phyloP scores from a whole-genome alignment of 2,113 vertebrate species.

The Galeopterus variegatus region DNA sequence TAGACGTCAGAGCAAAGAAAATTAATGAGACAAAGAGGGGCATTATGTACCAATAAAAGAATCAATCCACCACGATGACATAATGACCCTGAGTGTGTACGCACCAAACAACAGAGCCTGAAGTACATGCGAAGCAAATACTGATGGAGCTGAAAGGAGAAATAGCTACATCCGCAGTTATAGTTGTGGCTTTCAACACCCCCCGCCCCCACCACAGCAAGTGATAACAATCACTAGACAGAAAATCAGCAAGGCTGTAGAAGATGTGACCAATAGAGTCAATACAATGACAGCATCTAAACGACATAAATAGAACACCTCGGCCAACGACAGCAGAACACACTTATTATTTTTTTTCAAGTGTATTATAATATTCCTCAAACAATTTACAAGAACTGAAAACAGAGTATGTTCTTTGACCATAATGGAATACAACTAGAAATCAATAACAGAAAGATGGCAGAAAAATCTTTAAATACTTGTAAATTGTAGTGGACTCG shows the following conservation, averaged over 20 bases:
- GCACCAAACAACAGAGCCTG: background rate
- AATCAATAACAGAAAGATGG: background rate
- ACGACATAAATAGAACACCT: background rate
- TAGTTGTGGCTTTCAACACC: background rate
- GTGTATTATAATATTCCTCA: background rate
- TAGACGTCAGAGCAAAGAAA: background rate
- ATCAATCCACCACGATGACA: background rate
- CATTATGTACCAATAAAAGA: background rate
- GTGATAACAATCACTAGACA: background rate
- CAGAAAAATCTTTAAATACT: background rate
- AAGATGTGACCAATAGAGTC: background rate
- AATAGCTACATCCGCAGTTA: background rate
- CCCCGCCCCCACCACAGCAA: background rate
- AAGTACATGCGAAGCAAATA: background rate
- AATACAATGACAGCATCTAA: background rate
- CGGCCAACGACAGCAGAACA: background rate
- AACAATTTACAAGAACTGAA: background rate
- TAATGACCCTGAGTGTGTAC: background rate
- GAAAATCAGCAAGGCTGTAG: background rate
- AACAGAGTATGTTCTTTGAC: background rate
- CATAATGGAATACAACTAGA: background rate
- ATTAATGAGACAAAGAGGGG: background rate
- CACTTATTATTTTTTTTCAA: background rate
- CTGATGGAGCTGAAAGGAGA: conserved; percentile 6
- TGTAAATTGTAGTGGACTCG: background rate